phyloP scores from a whole-genome alignment of 2,113 vertebrate genomes.

The Pomatorhinus ruficollis region DNA sequence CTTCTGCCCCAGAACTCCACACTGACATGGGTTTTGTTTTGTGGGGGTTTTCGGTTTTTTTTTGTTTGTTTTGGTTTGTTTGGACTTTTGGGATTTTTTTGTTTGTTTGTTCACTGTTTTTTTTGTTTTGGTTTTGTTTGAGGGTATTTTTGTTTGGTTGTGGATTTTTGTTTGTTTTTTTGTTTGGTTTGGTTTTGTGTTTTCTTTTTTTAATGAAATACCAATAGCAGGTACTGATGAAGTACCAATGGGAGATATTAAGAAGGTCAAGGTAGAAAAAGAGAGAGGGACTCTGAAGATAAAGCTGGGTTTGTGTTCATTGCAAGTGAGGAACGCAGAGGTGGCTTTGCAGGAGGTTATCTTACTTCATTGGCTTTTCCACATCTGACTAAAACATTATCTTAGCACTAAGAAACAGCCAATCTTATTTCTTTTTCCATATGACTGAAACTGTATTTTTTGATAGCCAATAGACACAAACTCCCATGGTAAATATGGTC shows the following conservation, averaged over 20 bases:
- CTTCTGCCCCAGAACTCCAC: not conserved
- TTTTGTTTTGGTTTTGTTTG: not conserved
- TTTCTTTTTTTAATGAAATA: not conserved
- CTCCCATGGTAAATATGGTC: fast-evolving
- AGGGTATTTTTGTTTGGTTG: too few relatives aligned
- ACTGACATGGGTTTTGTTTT: fast-evolving
- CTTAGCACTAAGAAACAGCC: not conserved
- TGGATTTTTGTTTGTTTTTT: too few relatives aligned
- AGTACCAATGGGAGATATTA: not conserved
- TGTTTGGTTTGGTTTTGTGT: not conserved
- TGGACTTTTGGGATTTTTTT: not conserved
- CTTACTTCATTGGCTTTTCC: not conserved
- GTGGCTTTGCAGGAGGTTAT: not conserved
- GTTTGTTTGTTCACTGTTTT: too few relatives aligned
- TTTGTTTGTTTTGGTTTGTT: not conserved
- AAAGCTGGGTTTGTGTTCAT: fast-evolving
- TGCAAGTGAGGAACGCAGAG: not conserved
- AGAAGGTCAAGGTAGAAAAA: not conserved
- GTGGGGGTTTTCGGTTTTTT: fast-evolving
- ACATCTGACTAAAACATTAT: not conserved
- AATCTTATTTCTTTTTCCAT: not conserved
- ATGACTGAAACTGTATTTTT: not conserved
- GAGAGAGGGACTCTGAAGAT: not conserved
- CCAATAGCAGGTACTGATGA: not conserved
- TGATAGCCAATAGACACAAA: not conserved